Evolutionary conservation across 2,113 vertebrate genomes (phyloP).

Genomic region (Pholis gunnellus): DNA sequence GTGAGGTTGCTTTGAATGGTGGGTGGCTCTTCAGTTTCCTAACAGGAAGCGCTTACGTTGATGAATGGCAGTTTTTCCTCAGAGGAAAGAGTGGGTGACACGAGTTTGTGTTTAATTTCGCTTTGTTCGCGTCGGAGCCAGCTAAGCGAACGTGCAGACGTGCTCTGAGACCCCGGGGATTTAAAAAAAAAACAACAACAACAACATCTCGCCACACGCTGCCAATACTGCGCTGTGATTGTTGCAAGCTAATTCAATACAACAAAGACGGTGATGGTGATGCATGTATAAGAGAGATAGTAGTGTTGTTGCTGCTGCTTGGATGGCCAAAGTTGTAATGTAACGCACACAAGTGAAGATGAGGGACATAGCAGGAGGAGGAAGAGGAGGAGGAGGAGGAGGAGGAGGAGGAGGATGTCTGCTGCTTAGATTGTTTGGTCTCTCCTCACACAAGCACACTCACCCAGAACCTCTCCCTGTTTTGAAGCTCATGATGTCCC

Average conservation of each 20-base stretch:
- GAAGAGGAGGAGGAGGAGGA: slow-evolving; percentile 10
- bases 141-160: not conserved
- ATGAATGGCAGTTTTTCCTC: slow-evolving; percentile 70
- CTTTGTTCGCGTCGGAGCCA: not conserved
- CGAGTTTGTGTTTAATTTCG: slow-evolving; percentile 6
- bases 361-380: not conserved
- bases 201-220: not conserved
- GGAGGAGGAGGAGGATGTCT: slow-evolving; percentile 28
- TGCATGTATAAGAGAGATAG: not conserved
- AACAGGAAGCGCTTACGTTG: slow-evolving; percentile 74
- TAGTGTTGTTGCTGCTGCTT: slow-evolving; percentile 13
- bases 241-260: slow-evolving; percentile 3
- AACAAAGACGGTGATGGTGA: not conserved
- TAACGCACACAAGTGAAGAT: not conserved
- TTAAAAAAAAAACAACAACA: not conserved
- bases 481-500: slow-evolving; percentile 7
- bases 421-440: slow-evolving; percentile 6
- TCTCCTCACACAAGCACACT: slow-evolving; percentile 11
- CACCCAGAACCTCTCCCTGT: slow-evolving; percentile 13
- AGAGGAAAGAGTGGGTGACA: slow-evolving; percentile 79
- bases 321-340: slow-evolving; percentile 9
- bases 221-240: not conserved
- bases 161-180: not conserved
- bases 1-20: slow-evolving; percentile 51
- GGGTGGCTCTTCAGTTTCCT: slow-evolving; percentile 70